These are phyloP conservation scores for Pyrrhosoma nymphula DNA, from an alignment of 2,888 invertebrate genomes.

Conservation along the genomic window DNA sequence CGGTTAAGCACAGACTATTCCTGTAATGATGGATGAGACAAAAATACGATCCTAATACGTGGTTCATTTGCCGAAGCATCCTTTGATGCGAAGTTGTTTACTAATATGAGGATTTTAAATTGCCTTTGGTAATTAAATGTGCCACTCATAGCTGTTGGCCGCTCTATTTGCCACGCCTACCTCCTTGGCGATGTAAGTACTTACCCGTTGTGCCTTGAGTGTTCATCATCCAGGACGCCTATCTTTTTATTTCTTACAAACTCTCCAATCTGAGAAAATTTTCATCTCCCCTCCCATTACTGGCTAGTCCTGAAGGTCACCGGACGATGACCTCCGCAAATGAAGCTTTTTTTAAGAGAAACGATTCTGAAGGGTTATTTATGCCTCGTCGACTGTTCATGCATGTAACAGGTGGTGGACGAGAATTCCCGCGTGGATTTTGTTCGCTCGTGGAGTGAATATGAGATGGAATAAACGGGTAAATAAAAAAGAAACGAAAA, in stretches of 20 bases:
- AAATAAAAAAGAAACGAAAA: neutral
- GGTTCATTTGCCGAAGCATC: neutral
- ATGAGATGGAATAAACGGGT: neutral
- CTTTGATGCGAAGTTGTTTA: neutral
- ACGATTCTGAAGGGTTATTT: neutral
- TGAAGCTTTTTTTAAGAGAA: neutral
- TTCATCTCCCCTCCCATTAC: neutral
- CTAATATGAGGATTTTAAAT: neutral
- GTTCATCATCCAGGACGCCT: neutral
- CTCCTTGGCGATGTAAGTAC: neutral
- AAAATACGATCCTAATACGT: no score
- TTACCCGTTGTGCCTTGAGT: neutral
- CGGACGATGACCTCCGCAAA: neutral
- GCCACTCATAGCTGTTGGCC: neutral
- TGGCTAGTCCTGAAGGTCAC: neutral
- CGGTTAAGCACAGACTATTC: no score
- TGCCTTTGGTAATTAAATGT: neutral
- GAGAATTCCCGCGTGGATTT: neutral
- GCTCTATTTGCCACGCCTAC: neutral
- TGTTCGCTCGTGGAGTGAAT: conserved; percentile 31
- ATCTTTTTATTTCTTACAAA: neutral
- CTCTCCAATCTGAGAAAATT: neutral
- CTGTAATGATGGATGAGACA: no score
- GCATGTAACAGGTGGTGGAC: neutral
- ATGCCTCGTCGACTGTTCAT: neutral